Evolutionary conservation across 2,113 vertebrate species (phyloP), one percentile per base, ranked within the genome.

Genomic region (Crotophaga sulcirostris): DNA sequence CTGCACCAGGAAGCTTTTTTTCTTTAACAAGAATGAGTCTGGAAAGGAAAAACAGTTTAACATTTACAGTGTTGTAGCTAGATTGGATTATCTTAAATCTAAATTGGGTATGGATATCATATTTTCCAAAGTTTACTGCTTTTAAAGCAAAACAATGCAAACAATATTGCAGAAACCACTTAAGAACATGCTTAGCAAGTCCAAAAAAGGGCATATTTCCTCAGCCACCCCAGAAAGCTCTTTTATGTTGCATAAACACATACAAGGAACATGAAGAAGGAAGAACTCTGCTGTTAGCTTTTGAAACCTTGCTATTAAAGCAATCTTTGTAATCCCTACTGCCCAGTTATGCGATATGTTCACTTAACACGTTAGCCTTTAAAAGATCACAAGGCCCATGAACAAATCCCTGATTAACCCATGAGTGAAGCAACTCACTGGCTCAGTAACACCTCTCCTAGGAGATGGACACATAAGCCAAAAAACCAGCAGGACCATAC

Each of bases 101-200:
- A 55, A 90, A 85, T 11, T 33, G 58, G 60, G 58, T 49, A 75
- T 20, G 67, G 38, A 25, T n/a, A 79, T 62, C 75, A 25, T 16
- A 25, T 89, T 83, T 83, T 83, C 67, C 67, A 29, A 94, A 67
- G 79, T 92, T 90, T 58, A 72, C 63, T 59, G 79, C 42, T 85
- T 75, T 78, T 63, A 49, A 51, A 92, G 79, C 34, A 60, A 75
- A 90, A 63, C 44, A 62, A 88, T 23, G 28, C 83, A 92, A 95
- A 88, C 19, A 24, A 76, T 23, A n/a, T 21, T 40, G 79, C 70
- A 90, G 47, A 92, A 92, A 75, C 17, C 70, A 89, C 80, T 89
- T 62, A 28, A 66, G 51, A 81, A 29, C 9, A 42, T 34, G 29
- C 59, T 44, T 23, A 72, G 70, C 40, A 69, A 74, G 42, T 51